These are phyloP conservation scores for Hippocampus kuda DNA, from an alignment of 2,797 vertebrate genomes.

Conservation along the genomic window DNA sequence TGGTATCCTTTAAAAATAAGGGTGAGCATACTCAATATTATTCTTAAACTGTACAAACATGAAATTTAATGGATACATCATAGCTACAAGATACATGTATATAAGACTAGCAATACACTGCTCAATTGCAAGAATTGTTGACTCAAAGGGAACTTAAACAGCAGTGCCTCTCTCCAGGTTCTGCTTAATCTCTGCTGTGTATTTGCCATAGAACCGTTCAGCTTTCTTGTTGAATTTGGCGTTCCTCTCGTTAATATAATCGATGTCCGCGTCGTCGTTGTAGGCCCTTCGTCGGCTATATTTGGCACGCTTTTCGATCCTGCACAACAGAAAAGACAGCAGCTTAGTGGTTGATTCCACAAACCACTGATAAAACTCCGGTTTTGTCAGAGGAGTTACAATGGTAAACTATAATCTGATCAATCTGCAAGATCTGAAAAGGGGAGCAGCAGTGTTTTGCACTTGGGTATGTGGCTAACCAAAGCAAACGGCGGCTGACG, in stretches of 20 bases:
- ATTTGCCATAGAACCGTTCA: slow-evolving; percentile 95
- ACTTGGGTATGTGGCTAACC: neutral
- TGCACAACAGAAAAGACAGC: slow-evolving; percentile 49
- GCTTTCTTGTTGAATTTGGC: slow-evolving; percentile 99
- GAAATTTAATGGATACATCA: neutral
- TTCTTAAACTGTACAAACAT: slow-evolving; percentile 25
- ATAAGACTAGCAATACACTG: neutral
- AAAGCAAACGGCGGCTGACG: neutral
- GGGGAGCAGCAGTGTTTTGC: neutral
- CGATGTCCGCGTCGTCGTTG: slow-evolving; percentile 91
- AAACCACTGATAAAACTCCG: neutral
- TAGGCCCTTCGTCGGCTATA: slow-evolving; percentile 90
- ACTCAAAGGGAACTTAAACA: slow-evolving; percentile 57
- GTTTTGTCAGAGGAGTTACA: neutral
- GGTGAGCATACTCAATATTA: slow-evolving; percentile 2
- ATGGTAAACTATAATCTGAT: neutral
- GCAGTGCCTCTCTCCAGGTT: slow-evolving; percentile 96
- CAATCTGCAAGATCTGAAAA: neutral
- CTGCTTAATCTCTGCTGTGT: slow-evolving; percentile 95
- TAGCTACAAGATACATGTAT: neutral
- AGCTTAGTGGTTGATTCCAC: slow-evolving; percentile 9
- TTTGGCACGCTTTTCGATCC: slow-evolving; percentile 89
- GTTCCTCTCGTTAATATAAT: slow-evolving; percentile 97
- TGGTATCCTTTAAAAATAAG: slow-evolving; percentile 49
- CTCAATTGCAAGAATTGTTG: neutral